Evolutionary conservation across 35 echinoderm and acorn worm genomes (phyloP).

Genomic region (Patiria miniata): DNA sequence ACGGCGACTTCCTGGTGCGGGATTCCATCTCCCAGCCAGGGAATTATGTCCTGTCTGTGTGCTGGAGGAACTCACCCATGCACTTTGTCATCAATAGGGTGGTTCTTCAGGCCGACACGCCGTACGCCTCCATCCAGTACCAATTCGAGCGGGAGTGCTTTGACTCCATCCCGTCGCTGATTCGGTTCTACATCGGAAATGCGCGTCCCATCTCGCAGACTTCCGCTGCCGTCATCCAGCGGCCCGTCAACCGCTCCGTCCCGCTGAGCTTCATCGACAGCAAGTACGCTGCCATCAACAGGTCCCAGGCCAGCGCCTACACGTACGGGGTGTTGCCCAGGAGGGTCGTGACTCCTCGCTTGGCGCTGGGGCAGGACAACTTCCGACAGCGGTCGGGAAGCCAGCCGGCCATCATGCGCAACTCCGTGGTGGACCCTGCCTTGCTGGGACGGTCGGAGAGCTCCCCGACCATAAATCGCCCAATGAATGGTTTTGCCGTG

Average conservation of each 20-base stretch:
- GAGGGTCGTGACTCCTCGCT: constrained; percentile 80
- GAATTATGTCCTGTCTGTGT: constrained; percentile 84
- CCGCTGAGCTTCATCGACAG: constrained; percentile 92
- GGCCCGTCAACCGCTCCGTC: constrained; percentile 81
- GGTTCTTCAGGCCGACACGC: constrained; percentile 58
- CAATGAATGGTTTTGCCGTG: not conserved
- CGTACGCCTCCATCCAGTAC: constrained; percentile 80
- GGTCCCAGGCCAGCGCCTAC: constrained; percentile 37
- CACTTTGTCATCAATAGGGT: constrained; percentile 91
- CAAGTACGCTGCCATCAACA: constrained; percentile 69
- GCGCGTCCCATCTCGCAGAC: constrained; percentile 65
- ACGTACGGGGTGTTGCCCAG: constrained; percentile 53
- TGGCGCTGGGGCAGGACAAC: not conserved
- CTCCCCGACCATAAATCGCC: constrained; percentile 41
- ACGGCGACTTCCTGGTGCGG: constrained; percentile 86
- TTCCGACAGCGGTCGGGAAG: constrained; percentile 76
- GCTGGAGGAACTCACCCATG: constrained; percentile 72
- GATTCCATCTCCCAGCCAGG: constrained; percentile 97
- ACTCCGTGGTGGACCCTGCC: not conserved
- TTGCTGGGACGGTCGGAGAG: constrained; percentile 51
- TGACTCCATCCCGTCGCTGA: constrained; percentile 80
- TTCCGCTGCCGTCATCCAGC: constrained; percentile 76
- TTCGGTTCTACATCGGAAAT: constrained; percentile 81
- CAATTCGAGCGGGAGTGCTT: constrained; percentile 96
- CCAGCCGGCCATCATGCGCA: constrained; percentile 59